Evolutionary conservation across 2,888 invertebrate genomes (phyloP), one percentile per base, ranked within the genome.

Genomic region (Rhynchonema sp.): DNA sequence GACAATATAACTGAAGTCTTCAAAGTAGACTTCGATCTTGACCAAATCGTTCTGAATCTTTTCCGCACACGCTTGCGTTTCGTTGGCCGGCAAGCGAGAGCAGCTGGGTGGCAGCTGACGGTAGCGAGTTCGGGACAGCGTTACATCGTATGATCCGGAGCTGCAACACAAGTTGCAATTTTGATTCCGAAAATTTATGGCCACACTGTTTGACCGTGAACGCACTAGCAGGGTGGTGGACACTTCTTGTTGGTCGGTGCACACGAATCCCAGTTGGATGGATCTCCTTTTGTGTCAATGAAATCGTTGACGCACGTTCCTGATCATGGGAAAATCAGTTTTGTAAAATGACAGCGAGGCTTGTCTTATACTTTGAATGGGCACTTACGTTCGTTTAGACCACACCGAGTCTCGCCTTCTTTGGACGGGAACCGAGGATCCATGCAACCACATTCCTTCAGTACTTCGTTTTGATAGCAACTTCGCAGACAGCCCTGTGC

Each of bases 401-500:
- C 26, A 56, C 62, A 62, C 2, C 25, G 23, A 1, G n/a, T 27
- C 1, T 25, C 56, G 20, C 55, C 60, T 6, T n/a, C 20, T 25
- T 29, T 23, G 25, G 30, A 25, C 20, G 57, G 38, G 28, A 57
- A 62, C 1, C 56, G 53, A 0, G 62, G 56, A 30, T 62, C 62
- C 57, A 52, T 55, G 46, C 62, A 62, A 0, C 59, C 60, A 27
- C 60, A 59, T 13, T 29, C 55, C 20, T 29, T 2, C 9, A 23
- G 1, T 30, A 58, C 59, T 9, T 55, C 55, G 30, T 60, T 59
- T 49, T 62, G 62, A 30, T 58, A 62, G 56, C 62, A 62, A 22
- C 58, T 52, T 1, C 60, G 59, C 46, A 60, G 23, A 27, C 62
- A 62, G 23, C 60, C 62, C 62, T 62, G 25, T n/a, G 6, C 9